Conservation (phyloP, 1,140 invertebrate species). For the Bursaphelenchus mucronatus region DNA sequence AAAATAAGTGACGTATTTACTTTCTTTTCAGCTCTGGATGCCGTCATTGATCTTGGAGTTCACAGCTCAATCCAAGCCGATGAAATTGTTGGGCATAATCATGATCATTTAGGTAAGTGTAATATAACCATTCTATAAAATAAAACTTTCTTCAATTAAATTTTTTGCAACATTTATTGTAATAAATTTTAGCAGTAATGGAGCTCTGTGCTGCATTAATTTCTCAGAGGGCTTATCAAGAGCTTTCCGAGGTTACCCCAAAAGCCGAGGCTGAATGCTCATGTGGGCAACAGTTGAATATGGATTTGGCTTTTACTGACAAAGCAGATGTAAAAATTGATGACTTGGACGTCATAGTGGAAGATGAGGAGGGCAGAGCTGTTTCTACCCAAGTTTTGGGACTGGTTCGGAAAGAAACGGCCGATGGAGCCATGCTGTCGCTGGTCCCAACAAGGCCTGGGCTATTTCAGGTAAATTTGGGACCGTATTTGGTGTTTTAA, state of each 20-base stretch:
- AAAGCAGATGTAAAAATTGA: conserved; percentile 72
- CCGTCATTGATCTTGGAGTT: conserved; percentile 53
- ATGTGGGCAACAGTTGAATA: conserved; percentile 57
- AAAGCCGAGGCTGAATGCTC: conserved; percentile 24
- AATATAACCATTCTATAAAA: conserved; percentile 74
- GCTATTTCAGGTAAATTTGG: conserved; percentile 76
- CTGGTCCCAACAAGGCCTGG: conserved; percentile 84
- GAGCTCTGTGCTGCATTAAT: conserved; percentile 45
- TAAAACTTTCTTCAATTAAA: not conserved
- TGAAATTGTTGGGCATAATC: conserved; percentile 88
- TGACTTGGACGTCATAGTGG: conserved; percentile 76
- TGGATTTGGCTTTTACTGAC: conserved; percentile 63
- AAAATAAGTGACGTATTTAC: no score
- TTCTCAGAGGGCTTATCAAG: conserved; percentile 17
- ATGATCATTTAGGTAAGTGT: conserved; percentile 89
- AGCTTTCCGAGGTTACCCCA: not conserved
- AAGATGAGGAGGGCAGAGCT: conserved; percentile 69
- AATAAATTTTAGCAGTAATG: conserved; percentile 41
- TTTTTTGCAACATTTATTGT: not conserved
- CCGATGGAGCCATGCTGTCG: conserved; percentile 71
- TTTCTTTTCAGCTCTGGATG: conserved; percentile 59
- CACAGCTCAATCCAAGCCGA: conserved; percentile 67
- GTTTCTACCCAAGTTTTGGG: conserved; percentile 22
- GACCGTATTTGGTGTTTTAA: no score
- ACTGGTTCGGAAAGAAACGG: conserved; percentile 57